Conservation (phyloP, 37 sponge, comb jelly and placozoan species). For the Eunapius fragilis region DNA sequence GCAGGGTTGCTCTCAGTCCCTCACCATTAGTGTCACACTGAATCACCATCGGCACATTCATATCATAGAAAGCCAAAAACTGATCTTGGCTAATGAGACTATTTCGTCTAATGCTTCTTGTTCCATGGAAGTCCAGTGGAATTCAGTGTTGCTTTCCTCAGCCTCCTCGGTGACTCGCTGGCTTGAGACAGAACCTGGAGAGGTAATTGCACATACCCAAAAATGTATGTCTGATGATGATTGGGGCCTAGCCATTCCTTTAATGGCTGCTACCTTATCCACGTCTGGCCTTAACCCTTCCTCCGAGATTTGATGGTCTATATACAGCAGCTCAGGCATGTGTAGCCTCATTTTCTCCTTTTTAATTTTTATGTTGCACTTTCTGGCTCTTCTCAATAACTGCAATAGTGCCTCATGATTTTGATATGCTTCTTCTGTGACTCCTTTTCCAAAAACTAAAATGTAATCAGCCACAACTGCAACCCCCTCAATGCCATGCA, state of each 20-base stretch:
- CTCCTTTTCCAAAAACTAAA: slow-evolving; percentile 24
- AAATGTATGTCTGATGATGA: slow-evolving; percentile 34
- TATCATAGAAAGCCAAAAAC: slow-evolving; percentile 14
- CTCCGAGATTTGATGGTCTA: neutral
- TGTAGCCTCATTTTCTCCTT: neutral
- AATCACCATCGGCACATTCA: neutral
- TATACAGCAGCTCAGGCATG: neutral
- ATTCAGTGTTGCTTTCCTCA: slow-evolving; percentile 35
- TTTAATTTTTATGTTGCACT: slow-evolving; percentile 5
- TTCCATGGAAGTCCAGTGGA: too few species aligned
- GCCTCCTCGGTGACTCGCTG: slow-evolving; percentile 8
- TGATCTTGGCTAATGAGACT: neutral
- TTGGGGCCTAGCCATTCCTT: too few species aligned
- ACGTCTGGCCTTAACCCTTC: slow-evolving; percentile 16
- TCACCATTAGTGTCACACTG: slow-evolving; percentile 24
- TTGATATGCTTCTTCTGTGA: slow-evolving; percentile 2
- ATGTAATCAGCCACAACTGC: slow-evolving; percentile 37
- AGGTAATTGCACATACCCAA: slow-evolving; percentile 53
- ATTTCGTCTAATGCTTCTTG: neutral
- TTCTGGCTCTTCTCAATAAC: slow-evolving; percentile 12
- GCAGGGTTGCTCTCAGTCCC: slow-evolving; percentile 34
- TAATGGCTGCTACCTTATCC: slow-evolving; percentile 15
- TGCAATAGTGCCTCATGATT: neutral
- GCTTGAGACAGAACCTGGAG: slow-evolving; percentile 28
- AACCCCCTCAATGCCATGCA: slow-evolving; percentile 33